Evolutionary conservation across 2,888 invertebrate genomes (phyloP), one percentile per base, ranked within the genome.

Genomic region (Neelides folsomi): DNA sequence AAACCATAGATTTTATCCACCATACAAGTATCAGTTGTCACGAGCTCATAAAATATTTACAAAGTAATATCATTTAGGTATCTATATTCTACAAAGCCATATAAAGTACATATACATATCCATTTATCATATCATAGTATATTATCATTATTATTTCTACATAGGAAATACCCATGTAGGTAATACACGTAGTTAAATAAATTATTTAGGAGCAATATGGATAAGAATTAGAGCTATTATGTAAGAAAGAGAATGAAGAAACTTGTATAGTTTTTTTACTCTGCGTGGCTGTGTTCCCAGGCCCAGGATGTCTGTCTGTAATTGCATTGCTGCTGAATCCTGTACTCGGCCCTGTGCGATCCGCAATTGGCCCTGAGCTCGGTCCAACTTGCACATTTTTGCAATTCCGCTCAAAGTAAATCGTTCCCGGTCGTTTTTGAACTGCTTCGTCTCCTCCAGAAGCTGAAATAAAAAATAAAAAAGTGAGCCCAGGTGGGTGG

Each of bases 381-480:
- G 57, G 53, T 15, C 52, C 49, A 35, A 41, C 38, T 10, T 43
- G 42, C 8, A 34, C 43, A 37, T 19, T 37, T 39, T 65, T 63
- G 52, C 70, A 70, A 55, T 66, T 68, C 13, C 68, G 62, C 47
- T 69, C 68, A 51, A 63, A 68, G 59, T 68, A 70, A 19, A 66
- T 68, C 9, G 69, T 70, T 34, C 67, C 67, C 20, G 67, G 67
- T 52, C 68, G 58, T 49, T 64, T 67, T 57, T 67, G 67, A 43
- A 67, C 53, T 2, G 68, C 68, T 37, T 66, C 66, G 36, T 66
- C 66, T 12, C 56, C 56, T 34, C 67, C 65, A 36, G 67, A 67
- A 3, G 61, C 67, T 67, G 53, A 37, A 53, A n/a, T n/a, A n/a
- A n/a, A n/a, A 49, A 37, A 27, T n/a, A 43, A 37, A 2, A 18